These are phyloP conservation scores for Galleria mellonella DNA, from an alignment of 1,140 invertebrate species.

Conservation along the genomic window DNA sequence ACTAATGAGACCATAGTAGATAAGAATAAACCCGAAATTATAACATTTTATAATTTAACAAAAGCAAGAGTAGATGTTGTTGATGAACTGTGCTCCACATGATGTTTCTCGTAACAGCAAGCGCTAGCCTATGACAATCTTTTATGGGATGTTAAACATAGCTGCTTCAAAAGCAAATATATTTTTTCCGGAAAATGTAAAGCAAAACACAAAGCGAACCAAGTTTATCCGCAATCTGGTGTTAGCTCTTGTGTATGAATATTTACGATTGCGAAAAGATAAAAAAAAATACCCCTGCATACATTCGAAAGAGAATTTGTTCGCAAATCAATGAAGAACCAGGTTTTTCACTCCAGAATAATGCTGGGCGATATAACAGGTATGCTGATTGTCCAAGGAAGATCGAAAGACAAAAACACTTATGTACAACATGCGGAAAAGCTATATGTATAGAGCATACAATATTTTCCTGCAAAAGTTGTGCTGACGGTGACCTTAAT, in stretches of 20 bases:
- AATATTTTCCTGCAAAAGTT: constrained; percentile 12
- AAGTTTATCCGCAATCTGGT: constrained; percentile 8
- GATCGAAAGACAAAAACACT: constrained; percentile 12
- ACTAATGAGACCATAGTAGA: constrained; percentile 16
- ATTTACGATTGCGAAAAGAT: constrained; percentile 1
- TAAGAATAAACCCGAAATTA: constrained; percentile 42
- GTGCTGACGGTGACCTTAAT: constrained; percentile 3
- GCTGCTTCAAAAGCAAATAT: constrained; percentile 16
- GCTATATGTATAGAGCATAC: constrained; percentile 9
- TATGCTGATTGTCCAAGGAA: constrained; percentile 5
- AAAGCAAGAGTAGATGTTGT: constrained; percentile 51
- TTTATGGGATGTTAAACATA: constrained; percentile 11
- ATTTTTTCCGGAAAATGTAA: constrained; percentile 11
- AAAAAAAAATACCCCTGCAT: constrained; percentile 6
- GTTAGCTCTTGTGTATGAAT: constrained; percentile 7
- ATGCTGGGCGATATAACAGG: constrained; percentile 3
- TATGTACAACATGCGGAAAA: constrained; percentile 2
- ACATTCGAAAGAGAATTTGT: constrained; percentile 2
- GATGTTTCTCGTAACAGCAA: constrained; percentile 22
- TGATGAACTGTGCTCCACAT: constrained; percentile 39
- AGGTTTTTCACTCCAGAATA: constrained; percentile 2
- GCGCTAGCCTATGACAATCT: constrained; percentile 27
- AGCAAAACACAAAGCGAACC: constrained; percentile 3
- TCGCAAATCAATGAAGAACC: constrained; percentile 5
- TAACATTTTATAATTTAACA: constrained; percentile 41